Evolutionary conservation across 1,140 invertebrate genomes (phyloP).

Genomic region (Macrocentrus cingulum): DNA sequence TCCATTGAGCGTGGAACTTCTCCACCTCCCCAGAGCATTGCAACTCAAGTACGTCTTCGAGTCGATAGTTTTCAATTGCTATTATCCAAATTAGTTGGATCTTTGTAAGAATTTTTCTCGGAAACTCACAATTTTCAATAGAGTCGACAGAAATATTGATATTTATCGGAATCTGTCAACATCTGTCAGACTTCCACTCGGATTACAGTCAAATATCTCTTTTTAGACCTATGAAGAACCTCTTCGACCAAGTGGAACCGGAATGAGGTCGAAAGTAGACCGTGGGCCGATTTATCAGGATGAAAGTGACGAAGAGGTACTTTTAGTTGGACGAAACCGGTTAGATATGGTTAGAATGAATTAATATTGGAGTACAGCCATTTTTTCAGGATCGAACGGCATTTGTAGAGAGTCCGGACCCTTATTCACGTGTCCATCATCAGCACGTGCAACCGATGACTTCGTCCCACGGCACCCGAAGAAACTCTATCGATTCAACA

Average conservation of each 20-base stretch:
- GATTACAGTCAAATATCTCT: too few relatives aligned
- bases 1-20: conserved; percentile 66
- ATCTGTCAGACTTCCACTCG: too few relatives aligned
- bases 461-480: conserved; percentile 35
- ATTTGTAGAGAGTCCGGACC: conserved; percentile 49
- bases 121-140: too few relatives aligned
- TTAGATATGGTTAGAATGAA: too few relatives aligned
- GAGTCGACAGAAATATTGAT: too few relatives aligned
- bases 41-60: conserved; percentile 84
- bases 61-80: too few relatives aligned
- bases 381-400: conserved; percentile 47
- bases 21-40: conserved; percentile 81
- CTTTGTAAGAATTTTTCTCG: too few relatives aligned
- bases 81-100: too few relatives aligned
- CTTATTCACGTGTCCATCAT: conserved; percentile 38
- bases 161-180: too few relatives aligned
- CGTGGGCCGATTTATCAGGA: conserved; percentile 42
- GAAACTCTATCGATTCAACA: conserved; percentile 50
- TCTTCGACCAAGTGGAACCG: conserved; percentile 31
- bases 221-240: conserved; percentile 51
- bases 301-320: conserved; percentile 53
- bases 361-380: conserved; percentile 35
- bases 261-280: conserved; percentile 38
- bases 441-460: conserved; percentile 38
- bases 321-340: background rate